A percentile compares a stretch with the other conserved stretches of the same genome.
Evolutionary conservation across 2,888 invertebrate species (phyloP).

Genomic region (Deilephila elpenor): DNA sequence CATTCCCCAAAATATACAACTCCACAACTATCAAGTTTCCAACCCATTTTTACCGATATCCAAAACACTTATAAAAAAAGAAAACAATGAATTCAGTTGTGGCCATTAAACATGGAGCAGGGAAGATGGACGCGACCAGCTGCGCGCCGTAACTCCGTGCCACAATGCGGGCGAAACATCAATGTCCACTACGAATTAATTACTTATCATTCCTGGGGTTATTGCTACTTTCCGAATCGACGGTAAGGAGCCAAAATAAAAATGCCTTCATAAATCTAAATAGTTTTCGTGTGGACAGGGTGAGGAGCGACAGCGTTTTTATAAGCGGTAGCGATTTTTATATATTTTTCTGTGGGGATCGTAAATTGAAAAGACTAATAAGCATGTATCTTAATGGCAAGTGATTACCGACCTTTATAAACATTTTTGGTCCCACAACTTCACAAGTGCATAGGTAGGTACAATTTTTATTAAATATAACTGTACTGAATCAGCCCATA

Average conservation of each 20-base stretch:
- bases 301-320: not conserved
- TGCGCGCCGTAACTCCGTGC: constrained; percentile 60
- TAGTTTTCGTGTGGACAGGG: constrained; percentile 38
- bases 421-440: no score
- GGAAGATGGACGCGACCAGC: constrained; percentile 47
- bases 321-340: not conserved
- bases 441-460: no score
- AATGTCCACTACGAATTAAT: constrained; percentile 61
- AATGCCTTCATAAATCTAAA: constrained; percentile 56
- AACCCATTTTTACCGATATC: not conserved
- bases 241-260: constrained; percentile 53
- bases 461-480: no score
- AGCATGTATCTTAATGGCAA: no score
- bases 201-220: constrained; percentile 50
- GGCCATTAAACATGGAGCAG: constrained; percentile 14
- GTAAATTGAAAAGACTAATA: not conserved
- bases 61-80: not conserved
- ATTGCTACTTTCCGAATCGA: constrained; percentile 43
- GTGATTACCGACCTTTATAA: no score
- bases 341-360: not conserved
- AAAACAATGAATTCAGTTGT: constrained; percentile 14
- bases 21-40: not conserved
- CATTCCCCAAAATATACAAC: not conserved
- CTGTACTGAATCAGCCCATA: no score
- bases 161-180: constrained; percentile 52